Conservation (phyloP, 1,140 invertebrate genomes). For the Drosophila quadrilineata region DNA sequence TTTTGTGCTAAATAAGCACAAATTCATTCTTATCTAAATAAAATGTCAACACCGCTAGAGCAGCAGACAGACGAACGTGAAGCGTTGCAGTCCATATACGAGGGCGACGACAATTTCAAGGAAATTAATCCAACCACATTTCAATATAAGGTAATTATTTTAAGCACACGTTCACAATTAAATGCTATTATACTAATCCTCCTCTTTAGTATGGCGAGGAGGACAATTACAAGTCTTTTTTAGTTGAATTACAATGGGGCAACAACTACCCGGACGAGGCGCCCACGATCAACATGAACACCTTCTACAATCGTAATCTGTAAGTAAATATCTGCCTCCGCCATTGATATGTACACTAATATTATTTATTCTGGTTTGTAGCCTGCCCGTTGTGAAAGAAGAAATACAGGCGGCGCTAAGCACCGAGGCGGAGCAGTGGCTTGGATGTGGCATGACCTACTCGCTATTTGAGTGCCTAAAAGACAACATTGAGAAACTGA, state of each 20-base stretch:
- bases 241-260: slow-evolving; percentile 94
- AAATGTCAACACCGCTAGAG: slow-evolving; percentile 84
- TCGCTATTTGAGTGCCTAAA: slow-evolving; percentile 95
- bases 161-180: background rate
- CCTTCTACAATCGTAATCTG: slow-evolving; percentile 97
- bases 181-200: background rate
- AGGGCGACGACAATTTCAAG: slow-evolving; percentile 94
- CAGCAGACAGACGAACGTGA: slow-evolving; percentile 94
- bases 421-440: slow-evolving; percentile 89
- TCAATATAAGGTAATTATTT: slow-evolving; percentile 92
- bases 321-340: slow-evolving; percentile 83
- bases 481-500: slow-evolving; percentile 88
- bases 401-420: slow-evolving; percentile 85
- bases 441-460: slow-evolving; percentile 96
- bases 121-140: slow-evolving; percentile 89
- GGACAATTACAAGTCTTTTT: slow-evolving; percentile 89
- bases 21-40: slow-evolving; percentile 26
- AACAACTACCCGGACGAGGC: slow-evolving; percentile 91
- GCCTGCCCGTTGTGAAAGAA: slow-evolving; percentile 87
- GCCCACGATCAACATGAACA: slow-evolving; percentile 92
- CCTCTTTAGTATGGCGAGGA: slow-evolving; percentile 91
- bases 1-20: slow-evolving; percentile 13
- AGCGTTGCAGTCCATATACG: slow-evolving; percentile 95
- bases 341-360: background rate
- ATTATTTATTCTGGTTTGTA: slow-evolving; percentile 69